These are phyloP conservation scores for Drosophila tropicalis DNA, from an alignment of 1,140 invertebrate genomes.

Conservation along the genomic window DNA sequence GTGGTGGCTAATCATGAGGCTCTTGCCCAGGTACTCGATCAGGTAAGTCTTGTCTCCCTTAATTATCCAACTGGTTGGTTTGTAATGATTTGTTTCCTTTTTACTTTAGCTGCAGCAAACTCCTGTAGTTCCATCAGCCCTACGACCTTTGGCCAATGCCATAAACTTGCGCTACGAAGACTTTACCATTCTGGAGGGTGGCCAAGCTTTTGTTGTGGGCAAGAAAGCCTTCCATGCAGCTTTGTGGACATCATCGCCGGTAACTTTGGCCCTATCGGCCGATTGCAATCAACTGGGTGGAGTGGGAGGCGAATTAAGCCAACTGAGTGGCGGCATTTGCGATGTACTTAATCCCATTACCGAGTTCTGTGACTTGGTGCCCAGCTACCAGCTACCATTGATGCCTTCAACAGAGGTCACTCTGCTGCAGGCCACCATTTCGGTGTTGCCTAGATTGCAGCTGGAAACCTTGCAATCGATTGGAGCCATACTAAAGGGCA, in stretches of 20 bases:
- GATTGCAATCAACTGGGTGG: constrained; percentile 85
- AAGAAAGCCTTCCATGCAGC: constrained; percentile 89
- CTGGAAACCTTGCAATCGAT: constrained; percentile 88
- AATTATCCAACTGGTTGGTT: constrained; percentile 28
- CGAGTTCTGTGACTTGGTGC: constrained; percentile 90
- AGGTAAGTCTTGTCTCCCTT: constrained; percentile 85
- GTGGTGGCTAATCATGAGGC: constrained; percentile 95
- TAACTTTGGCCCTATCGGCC: constrained; percentile 89
- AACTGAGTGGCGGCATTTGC: constrained; percentile 80
- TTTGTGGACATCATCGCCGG: constrained; percentile 87
- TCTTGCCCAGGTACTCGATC: constrained; percentile 91
- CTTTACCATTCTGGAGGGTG: constrained; percentile 86
- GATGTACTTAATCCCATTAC: constrained; percentile 87
- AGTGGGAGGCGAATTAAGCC: constrained; percentile 79
- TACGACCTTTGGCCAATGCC: constrained; percentile 88
- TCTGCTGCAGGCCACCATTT: constrained; percentile 89
- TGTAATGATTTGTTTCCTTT: no score
- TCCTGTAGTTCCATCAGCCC: constrained; percentile 86
- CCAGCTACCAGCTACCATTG: constrained; percentile 85
- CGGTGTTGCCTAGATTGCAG: constrained; percentile 88
- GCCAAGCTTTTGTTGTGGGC: constrained; percentile 86
- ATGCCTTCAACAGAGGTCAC: constrained; percentile 83
- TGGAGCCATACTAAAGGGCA: constrained; percentile 85
- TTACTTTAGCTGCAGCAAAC: constrained; percentile 87
- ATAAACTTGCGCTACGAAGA: constrained; percentile 88